A percentile compares a stretch with the other conserved stretches of the same genome.
phyloP scores from a whole-genome alignment of 2,888 invertebrate species.

The Thelaira solivaga region DNA sequence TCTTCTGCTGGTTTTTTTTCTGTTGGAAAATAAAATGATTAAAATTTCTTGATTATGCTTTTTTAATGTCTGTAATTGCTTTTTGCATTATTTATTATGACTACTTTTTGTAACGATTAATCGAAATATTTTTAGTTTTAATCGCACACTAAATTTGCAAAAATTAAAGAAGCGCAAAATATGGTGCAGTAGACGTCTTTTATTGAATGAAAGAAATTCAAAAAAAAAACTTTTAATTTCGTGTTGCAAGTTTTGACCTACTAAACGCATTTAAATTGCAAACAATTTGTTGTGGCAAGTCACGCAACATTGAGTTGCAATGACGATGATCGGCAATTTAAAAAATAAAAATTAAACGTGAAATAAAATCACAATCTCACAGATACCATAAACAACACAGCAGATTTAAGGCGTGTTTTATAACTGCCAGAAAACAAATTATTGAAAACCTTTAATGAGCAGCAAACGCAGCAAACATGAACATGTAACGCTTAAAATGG shows the following conservation, averaged over 20 bases:
- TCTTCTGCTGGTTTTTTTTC: not conserved
- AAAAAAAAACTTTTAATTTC: slow-evolving; percentile 43
- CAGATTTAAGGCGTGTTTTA: slow-evolving; percentile 57
- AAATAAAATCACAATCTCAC: slow-evolving; percentile 34
- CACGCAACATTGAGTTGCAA: slow-evolving; percentile 59
- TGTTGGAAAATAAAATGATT: not conserved
- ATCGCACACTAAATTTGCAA: not conserved
- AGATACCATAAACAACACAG: not conserved
- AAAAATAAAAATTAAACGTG: no score
- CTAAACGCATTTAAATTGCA: slow-evolving; percentile 62
- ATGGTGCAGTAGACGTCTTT: slow-evolving; percentile 14
- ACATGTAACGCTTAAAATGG: not conserved
- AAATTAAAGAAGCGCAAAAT: slow-evolving; percentile 43
- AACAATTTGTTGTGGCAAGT: slow-evolving; percentile 63
- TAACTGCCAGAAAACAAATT: slow-evolving; percentile 39
- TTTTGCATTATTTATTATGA: no score
- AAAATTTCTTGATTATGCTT: not conserved
- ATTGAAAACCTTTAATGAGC: slow-evolving; percentile 48
- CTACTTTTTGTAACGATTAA: not conserved
- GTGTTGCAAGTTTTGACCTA: slow-evolving; percentile 64
- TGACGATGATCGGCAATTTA: slow-evolving; percentile 39
- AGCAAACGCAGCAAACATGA: slow-evolving; percentile 8
- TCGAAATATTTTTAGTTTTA: not conserved
- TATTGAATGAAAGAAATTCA: not conserved
- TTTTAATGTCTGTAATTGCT: not conserved